Base-by-base conservation (phyloP, 2,888 invertebrate genomes). In the Saturnia pavonia region DNA sequence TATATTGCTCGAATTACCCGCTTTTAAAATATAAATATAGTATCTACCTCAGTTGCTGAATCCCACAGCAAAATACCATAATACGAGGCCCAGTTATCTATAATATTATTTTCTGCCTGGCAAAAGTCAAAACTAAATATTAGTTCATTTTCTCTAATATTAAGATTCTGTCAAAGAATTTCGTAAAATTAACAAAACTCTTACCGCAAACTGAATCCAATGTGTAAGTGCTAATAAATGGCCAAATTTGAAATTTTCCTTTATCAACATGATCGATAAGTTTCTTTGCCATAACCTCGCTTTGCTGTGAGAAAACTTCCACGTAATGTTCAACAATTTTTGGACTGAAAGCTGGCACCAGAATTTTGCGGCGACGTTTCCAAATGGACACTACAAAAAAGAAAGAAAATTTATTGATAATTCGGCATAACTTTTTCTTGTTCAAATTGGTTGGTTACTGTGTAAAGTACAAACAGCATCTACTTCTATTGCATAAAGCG, bases 301-400 rank as follows among this genome's bases (percentile, higher is more conserved):
- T 90, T 80, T 96, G 95, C 73, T 95, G 94, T 48, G 95, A 92
- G 84, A 96, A 96, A 0, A 96, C 92, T 2, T 94, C 91, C 2
- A 96, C 91, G 77, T 96, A 96, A 69, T 91, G 94, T 73, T 96
- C 95, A 19, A 96, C 88, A 72, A 96, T 95, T 82, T 94, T 95
- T 73, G 96, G 96, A 79, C 96, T 96, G 80, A 96, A 96, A 0
- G 95, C 95, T 42, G 96, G 96, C 42, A 95, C 94, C 69, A 96
- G 83, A 71, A 96, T 86, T 84, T 96, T 96, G 8, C 96, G 88
- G 25, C 96, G 91, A 3, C 87, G 86, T 74, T 94, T 92, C 96
- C 96, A 96, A 78, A 95, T 95, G 0, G 90, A 57, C 63, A 93
- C 93, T 94, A 75, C 54, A 72, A 74, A 67, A 54, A 54, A n/a